Evolutionary conservation across 2,888 invertebrate genomes (phyloP).

Genomic region (Tillus elongatus): DNA sequence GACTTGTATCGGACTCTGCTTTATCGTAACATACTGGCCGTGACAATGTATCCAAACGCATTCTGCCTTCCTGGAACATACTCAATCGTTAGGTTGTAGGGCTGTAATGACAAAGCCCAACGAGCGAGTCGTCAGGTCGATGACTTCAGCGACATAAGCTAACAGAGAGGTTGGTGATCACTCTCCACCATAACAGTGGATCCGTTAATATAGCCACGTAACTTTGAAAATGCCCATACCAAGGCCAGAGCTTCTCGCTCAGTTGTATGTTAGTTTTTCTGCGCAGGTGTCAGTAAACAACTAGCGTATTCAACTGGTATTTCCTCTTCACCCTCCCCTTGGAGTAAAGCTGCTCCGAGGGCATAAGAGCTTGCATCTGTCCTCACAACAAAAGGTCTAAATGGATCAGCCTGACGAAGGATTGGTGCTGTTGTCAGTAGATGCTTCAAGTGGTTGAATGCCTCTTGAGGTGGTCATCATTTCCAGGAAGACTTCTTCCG

Average conservation of each 20-base stretch:
- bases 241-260: slow-evolving; percentile 3
- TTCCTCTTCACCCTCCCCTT: no score
- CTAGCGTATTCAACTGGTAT: no score
- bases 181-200: background rate
- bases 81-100: slow-evolving; percentile 31
- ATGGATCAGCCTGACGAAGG: slow-evolving; percentile 19
- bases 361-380: slow-evolving; percentile 29
- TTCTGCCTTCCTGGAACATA: slow-evolving; percentile 37
- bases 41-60: no score
- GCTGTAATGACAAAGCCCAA: no score
- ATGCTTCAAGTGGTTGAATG: no score
- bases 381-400: slow-evolving; percentile 20
- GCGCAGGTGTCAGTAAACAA: no score
- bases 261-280: no score
- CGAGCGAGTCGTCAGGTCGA: slow-evolving; percentile 32
- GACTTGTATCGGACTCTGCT: slow-evolving; percentile 5
- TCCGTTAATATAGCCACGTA: no score
- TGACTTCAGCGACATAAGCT: no score
- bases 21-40: slow-evolving; percentile 35
- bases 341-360: no score
- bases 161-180: slow-evolving; percentile 25
- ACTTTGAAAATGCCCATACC: no score
- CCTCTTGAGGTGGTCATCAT: slow-evolving; percentile 14
- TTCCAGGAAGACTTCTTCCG: slow-evolving; percentile 14
- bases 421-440: no score